Evolutionary conservation across 92 coral and sea anemone species (phyloP).

Genomic region (Parazoanthus swiftii): DNA sequence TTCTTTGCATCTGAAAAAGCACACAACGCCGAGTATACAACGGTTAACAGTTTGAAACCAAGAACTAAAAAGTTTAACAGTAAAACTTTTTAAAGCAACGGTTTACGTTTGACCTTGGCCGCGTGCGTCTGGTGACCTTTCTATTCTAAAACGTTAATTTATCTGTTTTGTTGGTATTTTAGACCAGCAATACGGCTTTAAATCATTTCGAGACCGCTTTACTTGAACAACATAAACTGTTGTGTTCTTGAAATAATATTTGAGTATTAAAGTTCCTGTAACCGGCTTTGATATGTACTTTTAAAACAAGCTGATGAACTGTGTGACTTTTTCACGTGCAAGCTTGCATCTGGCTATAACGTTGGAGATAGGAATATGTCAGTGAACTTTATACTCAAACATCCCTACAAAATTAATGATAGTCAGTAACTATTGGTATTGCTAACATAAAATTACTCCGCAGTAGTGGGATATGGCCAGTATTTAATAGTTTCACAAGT

Average conservation of each 20-base stretch:
- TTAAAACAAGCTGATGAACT: conserved; percentile 25
- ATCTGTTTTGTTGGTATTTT: conserved; percentile 22
- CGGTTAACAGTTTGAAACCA: conserved; percentile 12
- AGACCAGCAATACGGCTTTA: conserved; percentile 27
- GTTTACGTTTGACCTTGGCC: conserved; percentile 27
- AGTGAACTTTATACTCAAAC: conserved; percentile 22
- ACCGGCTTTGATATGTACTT: conserved; percentile 26
- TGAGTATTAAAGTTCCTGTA: conserved; percentile 25
- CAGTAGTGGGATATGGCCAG: conserved; percentile 35
- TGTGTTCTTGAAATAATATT: conserved; percentile 23
- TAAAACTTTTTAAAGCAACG: conserved; percentile 5
- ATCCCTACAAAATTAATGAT: conserved; percentile 24
- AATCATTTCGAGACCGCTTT: conserved; percentile 26
- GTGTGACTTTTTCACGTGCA: conserved; percentile 27
- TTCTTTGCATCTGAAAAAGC: conserved; percentile 24
- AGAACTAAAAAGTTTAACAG: background rate
- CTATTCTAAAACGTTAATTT: conserved; percentile 23
- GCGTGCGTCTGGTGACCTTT: conserved; percentile 28
- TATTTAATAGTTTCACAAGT: conserved; percentile 22
- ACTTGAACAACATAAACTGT: conserved; percentile 21
- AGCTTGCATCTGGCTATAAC: conserved; percentile 27
- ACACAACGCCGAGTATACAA: conserved; percentile 15
- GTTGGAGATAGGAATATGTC: conserved; percentile 26
- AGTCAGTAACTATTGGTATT: conserved; percentile 25
- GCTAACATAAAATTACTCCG: conserved; percentile 16